Evolutionary conservation across 2,888 invertebrate species (phyloP), one percentile per base, ranked within the genome.

Genomic region (Lasioglossum pauxillum): DNA sequence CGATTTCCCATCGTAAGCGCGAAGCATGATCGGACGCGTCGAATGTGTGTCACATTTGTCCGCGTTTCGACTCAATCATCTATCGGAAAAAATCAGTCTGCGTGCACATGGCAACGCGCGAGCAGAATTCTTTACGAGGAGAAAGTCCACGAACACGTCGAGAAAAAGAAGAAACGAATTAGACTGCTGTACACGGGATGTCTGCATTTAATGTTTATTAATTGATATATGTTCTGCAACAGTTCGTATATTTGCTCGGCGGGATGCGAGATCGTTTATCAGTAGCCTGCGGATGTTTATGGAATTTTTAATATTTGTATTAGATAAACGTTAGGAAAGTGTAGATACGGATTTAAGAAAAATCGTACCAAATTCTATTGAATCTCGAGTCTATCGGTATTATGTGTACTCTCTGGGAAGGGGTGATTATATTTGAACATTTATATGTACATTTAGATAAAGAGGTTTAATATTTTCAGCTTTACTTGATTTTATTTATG

Each of bases 41-140:
- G 64, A 35, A 53, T 53, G 75, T 69, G 41, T 41, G 76, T 57
- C 80, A 75, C 44, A 76, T 76, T 69, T 69, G 23, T 35, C 19
- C 5, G 41, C 44, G 35, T 69, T 38, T 71, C 16, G n/a, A 78
- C 49, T 49, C 60, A 16, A 14, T 41, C 44, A 38, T 12, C 12
- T 35, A 44, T 46, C 35, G 35, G 23, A 10, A 35, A 79, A 73
- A 73, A 64, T 64, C n/a, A 31, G 19, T 64, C 31, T 7, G 16
- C 7, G 31, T 16, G 64, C 64, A 19, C 16, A 31, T 7, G 64
- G 64, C 16, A 64, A 31, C 44, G 23, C 5, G 23, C 57, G 60
- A 35, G 12, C 16, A 23, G 27, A 23, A 78, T 44, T 44, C 49
- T 27, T 69, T 31, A 49, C 16, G 41, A n/a, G 19, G 80, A 80